Conservation (phyloP, 64 coral and sea anemone species). For the Montipora cactus region DNA sequence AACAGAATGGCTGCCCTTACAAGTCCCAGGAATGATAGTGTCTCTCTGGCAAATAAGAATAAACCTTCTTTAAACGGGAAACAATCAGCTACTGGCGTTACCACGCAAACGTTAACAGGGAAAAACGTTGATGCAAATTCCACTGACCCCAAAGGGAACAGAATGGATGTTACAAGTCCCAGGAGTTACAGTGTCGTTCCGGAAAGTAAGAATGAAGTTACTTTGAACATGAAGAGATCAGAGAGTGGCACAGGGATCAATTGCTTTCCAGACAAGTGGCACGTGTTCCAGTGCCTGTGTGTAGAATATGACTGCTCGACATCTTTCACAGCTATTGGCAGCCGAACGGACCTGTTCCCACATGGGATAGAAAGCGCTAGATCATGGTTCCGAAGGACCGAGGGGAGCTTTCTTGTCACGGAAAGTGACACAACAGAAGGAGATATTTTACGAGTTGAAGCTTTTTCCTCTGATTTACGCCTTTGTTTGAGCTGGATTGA, state of each 20-base stretch:
- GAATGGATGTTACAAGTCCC: not conserved
- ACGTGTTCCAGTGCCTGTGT: slow-evolving; percentile 60
- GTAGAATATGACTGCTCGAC: slow-evolving; percentile 36
- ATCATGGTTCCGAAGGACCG: slow-evolving; percentile 50
- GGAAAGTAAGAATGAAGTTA: not conserved
- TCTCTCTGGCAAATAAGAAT: no score
- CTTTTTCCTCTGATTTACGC: slow-evolving; percentile 43
- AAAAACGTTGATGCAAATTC: not conserved
- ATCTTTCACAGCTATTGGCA: slow-evolving; percentile 53
- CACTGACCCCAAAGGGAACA: not conserved
- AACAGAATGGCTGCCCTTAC: not conserved
- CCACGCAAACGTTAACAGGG: not conserved
- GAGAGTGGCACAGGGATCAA: not conserved
- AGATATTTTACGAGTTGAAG: slow-evolving; percentile 40
- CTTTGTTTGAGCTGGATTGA: slow-evolving; percentile 57
- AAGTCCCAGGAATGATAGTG: no score
- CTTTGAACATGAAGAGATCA: not conserved
- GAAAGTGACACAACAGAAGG: slow-evolving; percentile 28
- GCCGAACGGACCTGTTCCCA: slow-evolving; percentile 58
- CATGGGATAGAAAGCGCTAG: slow-evolving; percentile 19
- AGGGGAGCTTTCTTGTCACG: slow-evolving; percentile 55
- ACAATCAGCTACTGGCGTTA: not conserved
- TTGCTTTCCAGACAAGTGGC: slow-evolving; percentile 32
- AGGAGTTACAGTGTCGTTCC: not conserved
- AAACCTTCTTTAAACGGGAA: no score